Conservation (phyloP, 2,888 invertebrate genomes). For the Callyntrura sp. region DNA sequence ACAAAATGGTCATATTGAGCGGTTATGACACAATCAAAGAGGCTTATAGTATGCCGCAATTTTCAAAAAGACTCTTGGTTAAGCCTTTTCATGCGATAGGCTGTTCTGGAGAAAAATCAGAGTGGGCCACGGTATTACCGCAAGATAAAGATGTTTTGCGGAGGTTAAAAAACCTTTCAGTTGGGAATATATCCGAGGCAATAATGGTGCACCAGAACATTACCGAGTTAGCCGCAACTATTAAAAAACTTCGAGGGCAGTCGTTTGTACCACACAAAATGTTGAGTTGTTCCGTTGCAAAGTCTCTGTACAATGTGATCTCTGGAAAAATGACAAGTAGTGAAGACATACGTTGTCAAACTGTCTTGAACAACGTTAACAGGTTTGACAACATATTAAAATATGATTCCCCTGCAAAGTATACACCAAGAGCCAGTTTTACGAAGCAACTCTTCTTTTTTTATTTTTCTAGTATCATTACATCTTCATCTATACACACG, state of each 20-base stretch:
- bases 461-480: not conserved
- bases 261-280: constrained; percentile 41
- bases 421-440: too few relatives aligned
- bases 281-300: constrained; percentile 49
- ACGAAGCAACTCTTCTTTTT: too few relatives aligned
- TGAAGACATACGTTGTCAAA: constrained; percentile 50
- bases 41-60: constrained; percentile 59
- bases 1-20: constrained; percentile 66
- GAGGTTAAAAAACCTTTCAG: constrained; percentile 62
- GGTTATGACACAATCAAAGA: constrained; percentile 67
- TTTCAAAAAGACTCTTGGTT: constrained; percentile 46
- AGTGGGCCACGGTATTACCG: not conserved
- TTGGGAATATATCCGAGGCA: constrained; percentile 69
- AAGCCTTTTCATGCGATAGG: constrained; percentile 38
- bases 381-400: constrained; percentile 25
- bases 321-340: constrained; percentile 52
- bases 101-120: not conserved
- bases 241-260: constrained; percentile 44
- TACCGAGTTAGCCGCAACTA: constrained; percentile 17
- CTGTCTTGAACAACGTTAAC: constrained; percentile 29
- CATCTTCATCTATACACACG: constrained; percentile 41
- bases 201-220: constrained; percentile 65
- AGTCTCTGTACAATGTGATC: constrained; percentile 50
- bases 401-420: too few relatives aligned
- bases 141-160: constrained; percentile 54